Evolutionary conservation across 2,888 invertebrate genomes (phyloP), one percentile per base, ranked within the genome.

Genomic region (Vanessa cardui): DNA sequence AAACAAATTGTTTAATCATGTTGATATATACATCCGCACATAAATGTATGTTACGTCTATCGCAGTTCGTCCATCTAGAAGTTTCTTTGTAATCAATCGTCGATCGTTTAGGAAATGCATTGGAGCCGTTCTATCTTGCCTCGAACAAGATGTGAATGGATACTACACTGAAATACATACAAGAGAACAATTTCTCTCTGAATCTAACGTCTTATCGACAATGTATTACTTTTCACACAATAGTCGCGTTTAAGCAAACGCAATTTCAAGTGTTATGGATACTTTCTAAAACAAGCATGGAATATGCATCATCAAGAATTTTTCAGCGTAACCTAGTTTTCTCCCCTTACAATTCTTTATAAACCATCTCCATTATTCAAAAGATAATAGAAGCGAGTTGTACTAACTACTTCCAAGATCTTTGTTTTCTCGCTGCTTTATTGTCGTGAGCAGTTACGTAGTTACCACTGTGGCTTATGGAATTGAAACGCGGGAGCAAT

Each of bases 1-100:
- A 39, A n/a, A 39, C 0, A 39, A 9, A 3, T 39, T 39, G 2
- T 39, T 12, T 39, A 39, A 39, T 39, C 39, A 39, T 2, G 39
- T 39, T 39, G 31, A 26, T 7, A 26, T 9, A 6, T 6, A 6
- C 0, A 4, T n/a, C n/a, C n/a, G n/a, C n/a, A n/a, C n/a, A n/a
- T n/a, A n/a, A n/a, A n/a, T 39, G 7, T 9, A 49, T 8, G 9
- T 9, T n/a, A 54, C 2, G 7, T 31, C 16, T 26, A 31, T 21
- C 16, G 52, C 26, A 54, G 26, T 31, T 26, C 26, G 26, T 16
- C n/a, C 52, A 65, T 52, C 20, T n/a, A 6, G 52, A 60, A 64
- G 46, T 18, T 54, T 66, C 54, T 60, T 66, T 66, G 54, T 66
- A 54, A 61, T 66, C 60, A 60, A 66, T 61, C 60, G 60, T 18